Evolutionary conservation across 2,113 vertebrate species (phyloP).

Genomic region (Pogonocichla stellata): DNA sequence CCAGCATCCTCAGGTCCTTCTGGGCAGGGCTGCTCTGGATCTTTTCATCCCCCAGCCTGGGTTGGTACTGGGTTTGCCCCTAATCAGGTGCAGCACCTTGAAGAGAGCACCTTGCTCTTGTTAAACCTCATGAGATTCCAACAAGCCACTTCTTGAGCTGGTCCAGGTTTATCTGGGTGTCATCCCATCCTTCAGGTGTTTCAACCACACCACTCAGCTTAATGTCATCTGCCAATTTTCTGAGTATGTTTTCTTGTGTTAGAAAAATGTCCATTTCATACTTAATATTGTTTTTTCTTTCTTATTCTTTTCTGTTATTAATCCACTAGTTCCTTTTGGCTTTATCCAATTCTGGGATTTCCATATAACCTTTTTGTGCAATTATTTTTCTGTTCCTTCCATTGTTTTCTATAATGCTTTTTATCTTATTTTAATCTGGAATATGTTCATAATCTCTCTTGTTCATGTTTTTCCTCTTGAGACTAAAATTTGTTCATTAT

Average conservation of each 20-base stretch:
- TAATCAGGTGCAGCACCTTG: neutral
- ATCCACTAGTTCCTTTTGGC: neutral
- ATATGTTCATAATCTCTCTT: neutral
- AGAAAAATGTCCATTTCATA: neutral
- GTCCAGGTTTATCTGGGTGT: neutral
- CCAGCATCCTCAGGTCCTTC: neutral
- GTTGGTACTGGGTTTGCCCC: accelerated
- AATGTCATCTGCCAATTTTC: neutral
- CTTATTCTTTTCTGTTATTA: neutral
- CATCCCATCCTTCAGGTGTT: neutral
- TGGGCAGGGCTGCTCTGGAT: accelerated
- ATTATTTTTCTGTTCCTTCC: neutral
- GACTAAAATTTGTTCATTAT: neutral
- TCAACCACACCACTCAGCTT: neutral
- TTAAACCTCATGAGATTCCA: neutral
- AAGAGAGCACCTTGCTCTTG: neutral
- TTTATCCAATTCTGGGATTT: neutral
- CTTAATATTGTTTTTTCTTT: neutral
- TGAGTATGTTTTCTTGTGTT: neutral
- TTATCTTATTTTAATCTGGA: neutral
- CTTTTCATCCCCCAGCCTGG: neutral
- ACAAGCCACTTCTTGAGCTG: neutral
- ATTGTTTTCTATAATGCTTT: neutral
- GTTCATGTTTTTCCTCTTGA: accelerated
- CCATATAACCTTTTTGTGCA: neutral